phyloP scores from a whole-genome alignment of 2,888 invertebrate species.

The Rotaria socialis region DNA sequence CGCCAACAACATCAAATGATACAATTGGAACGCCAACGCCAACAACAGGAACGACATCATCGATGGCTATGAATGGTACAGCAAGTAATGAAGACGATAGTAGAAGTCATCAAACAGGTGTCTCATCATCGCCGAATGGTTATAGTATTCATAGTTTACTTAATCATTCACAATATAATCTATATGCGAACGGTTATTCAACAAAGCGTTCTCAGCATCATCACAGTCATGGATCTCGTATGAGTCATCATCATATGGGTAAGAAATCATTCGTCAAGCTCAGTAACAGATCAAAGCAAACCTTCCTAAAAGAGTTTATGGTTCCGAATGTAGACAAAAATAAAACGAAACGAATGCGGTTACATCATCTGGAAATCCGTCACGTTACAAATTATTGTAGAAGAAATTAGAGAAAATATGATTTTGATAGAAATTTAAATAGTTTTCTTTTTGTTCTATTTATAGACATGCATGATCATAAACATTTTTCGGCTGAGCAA shows the following conservation, averaged over 20 bases:
- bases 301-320: no score
- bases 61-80: not conserved
- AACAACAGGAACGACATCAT: not conserved
- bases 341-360: not conserved
- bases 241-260: not conserved
- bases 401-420: no score
- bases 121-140: not conserved
- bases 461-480: not conserved
- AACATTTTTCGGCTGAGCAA: slow-evolving; percentile 34
- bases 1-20: not conserved
- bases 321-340: not conserved
- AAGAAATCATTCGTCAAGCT: not conserved
- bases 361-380: no score
- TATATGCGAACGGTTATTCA: not conserved
- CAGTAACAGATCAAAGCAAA: no score
- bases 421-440: not conserved
- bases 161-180: slow-evolving; percentile 26
- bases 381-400: no score
- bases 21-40: not conserved
- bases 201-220: not conserved
- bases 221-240: not conserved
- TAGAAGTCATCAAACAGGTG: slow-evolving; percentile 6
- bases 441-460: not conserved
- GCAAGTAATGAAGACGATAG: slow-evolving; percentile 34
- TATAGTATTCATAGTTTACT: slow-evolving; percentile 31